Evolutionary conservation across 2,113 vertebrate genomes (phyloP), one percentile per base, ranked within the genome.

Genomic region (Neoarius graeffei): DNA sequence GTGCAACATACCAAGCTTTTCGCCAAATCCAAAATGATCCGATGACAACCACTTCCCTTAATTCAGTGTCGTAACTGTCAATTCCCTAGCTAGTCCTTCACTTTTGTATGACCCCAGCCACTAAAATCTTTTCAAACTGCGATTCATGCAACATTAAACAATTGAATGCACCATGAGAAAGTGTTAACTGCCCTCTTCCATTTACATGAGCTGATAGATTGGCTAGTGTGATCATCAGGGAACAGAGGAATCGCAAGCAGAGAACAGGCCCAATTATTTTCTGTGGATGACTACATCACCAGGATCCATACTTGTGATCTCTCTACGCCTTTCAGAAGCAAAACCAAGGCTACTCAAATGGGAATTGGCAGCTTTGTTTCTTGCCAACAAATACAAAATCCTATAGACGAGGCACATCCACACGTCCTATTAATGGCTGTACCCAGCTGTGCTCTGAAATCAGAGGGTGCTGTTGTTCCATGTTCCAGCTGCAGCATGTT

Each of bases 401-500:
- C 17, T 60, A 57, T 50, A 71, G 64, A 60, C 57, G 30, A 27
- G 17, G 54, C 25, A 27, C 25, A 74, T 80, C 59, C 42, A 19
- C 27, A 62, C 7, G 10, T 62, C 52, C 52, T 8, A 52, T 19
- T 60, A 81, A 59, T 23, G 56, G 71, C 42, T 57, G 50, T 48
- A 50, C 86, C 83, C 79, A 87, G 80, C 84, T 83, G 62, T 73
- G 76, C 56, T 74, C 27, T 57, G 42, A 73, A 87, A 91, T 84
- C 79, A 74, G 67, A 85, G 81, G 67, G 66, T 82, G 52, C 85
- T 85, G 35, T 52, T 87, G 82, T 87, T 73, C 67, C 13, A 81
- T 81, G 57, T 71, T 84, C 88, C 85, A 89, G 71, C 87, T 82
- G 74, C 86, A 82, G 80, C 76, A 57, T 83, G 74, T 88, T 87